Percentiles rank a stretch among this genome's conserved stretches.
Evolutionary conservation across 2,113 vertebrate genomes (phyloP).

Genomic region (Poicephalus meyeri): DNA sequence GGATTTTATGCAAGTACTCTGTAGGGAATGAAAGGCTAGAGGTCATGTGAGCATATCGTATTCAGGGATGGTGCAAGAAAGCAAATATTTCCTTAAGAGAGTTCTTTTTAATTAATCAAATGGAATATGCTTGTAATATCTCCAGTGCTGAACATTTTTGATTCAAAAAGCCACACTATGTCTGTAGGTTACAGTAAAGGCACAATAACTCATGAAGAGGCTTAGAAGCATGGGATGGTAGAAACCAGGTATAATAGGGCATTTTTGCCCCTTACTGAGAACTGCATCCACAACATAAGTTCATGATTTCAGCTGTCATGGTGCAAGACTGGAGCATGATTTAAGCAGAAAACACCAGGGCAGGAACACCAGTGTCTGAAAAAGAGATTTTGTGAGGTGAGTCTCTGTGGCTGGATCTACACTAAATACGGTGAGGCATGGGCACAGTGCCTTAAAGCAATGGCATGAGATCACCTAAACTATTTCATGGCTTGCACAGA

Average conservation of each 20-base stretch:
- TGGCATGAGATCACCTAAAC: not conserved
- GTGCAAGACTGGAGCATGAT: not conserved
- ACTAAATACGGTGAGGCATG: fast-evolving
- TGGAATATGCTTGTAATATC: slow-evolving; percentile 48
- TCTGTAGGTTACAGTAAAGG: slow-evolving; percentile 13
- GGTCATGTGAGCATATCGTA: not conserved
- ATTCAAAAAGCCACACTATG: slow-evolving; percentile 10
- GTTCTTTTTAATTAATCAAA: slow-evolving; percentile 53
- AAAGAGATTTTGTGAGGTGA: not conserved
- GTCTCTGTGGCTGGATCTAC: not conserved
- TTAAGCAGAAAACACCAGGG: not conserved
- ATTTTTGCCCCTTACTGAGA: not conserved
- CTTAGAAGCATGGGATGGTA: not conserved
- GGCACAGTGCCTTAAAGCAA: not conserved
- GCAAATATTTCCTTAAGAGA: slow-evolving; percentile 23
- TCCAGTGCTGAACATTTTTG: not conserved
- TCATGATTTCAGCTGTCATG: not conserved
- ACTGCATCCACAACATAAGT: not conserved
- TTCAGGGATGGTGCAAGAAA: slow-evolving; percentile 12
- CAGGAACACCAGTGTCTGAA: not conserved
- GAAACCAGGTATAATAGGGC: not conserved
- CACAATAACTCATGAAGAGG: not conserved
- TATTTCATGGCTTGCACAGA: not conserved
- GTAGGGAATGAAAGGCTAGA: slow-evolving; percentile 35
- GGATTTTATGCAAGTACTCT: slow-evolving; percentile 29